Evolutionary conservation across 2,113 vertebrate species (phyloP), one percentile per base, ranked within the genome.

Genomic region (Bucco capensis): DNA sequence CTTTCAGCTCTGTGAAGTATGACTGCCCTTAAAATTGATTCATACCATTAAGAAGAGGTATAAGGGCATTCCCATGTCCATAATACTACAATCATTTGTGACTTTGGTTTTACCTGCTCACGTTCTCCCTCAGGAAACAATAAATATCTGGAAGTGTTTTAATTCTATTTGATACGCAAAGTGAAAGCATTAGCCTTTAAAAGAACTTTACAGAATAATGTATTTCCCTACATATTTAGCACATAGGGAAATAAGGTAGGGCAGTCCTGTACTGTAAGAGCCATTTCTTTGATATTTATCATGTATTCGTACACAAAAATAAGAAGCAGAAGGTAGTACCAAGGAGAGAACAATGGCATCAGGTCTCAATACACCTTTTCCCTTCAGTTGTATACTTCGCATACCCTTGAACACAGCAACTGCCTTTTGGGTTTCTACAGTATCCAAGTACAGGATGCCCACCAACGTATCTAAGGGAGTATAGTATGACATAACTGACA

Each of bases 211-310:
- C 6, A 57, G 27, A 91, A 38, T 5, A 75, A 54, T 12, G 3
- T 5, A 37, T 51, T 87, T 22, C 35, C 47, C 51, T 49, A 38
- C 19, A 18, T 16, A 71, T 14, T 67, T 28, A 51, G 5, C 16
- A 38, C 0, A 0, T 1, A 31, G 16, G 15, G 22, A 76, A 75
- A 50, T 2, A 60, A 19, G 8, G 50, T 46, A 78, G 13, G 10
- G 25, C 10, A 84, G 53, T 21, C 51, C 1, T 24, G 27, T 37
- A 56, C 14, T 37, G 3, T 19, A 64, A 70, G 4, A 83, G 22
- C 8, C 46, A 42, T 83, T 92, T 65, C 53, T 85, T 57, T 62
- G 56, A 19, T 6, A 47, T 1, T 3, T 1, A 71, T 47, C 35
- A 5, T 6, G 8, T 21, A 23, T 49, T 58, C 47, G 42, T 37